Base-by-base conservation (phyloP, 2,113 vertebrate genomes). In the Psettodes erumei region DNA sequence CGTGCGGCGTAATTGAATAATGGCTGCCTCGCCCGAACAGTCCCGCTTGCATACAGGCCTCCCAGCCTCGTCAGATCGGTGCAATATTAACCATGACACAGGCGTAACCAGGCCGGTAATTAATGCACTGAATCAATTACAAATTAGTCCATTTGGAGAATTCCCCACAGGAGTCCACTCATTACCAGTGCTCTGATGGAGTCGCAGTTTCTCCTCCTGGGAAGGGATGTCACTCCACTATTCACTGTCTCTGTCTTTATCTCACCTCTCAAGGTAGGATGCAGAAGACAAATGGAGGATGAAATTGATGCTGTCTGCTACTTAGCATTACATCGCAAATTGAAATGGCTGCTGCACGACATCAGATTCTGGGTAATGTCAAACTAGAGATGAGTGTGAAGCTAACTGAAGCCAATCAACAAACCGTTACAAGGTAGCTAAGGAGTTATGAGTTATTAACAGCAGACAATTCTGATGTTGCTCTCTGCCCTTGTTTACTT, bases 81-180 rank as follows among this genome's bases (percentile, higher is more conserved):
- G 78, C 90, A 91, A 89, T 94, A 94, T 95, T 94, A 94, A 92
- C 91, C 93, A 91, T 92, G 93, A 94, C 93, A 94, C 91, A 86
- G 72, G 91, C 88, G 85, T 89, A 93, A 92, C 92, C 89, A 86
- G 87, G 85, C 87, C 76, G 51, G 88, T 94, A 95, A 94, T 94
- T 94, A 95, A 94, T 93, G 85, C 88, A 79, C 81, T 90, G 90
- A 94, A 94, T 94, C 93, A 94, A 94, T 94, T 94, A 93, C 89
- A 92, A 94, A 94, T 93, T 88, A 93, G 90, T 92, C 86, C 81
- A 91, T 93, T 94, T 92, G 86, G 84, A 90, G 86, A 90, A 93
- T 93, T 94, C 92, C 92, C 92, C 80, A 78, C 77, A 84, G 93
- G 91, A 87, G 87, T 90, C 84, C 85, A 87, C 86, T 94, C 91